A percentile compares a stretch with the other conserved stretches of the same genome.
Evolutionary conservation across 1,140 invertebrate genomes (phyloP).

Genomic region (Panagrolaimus sp.): DNA sequence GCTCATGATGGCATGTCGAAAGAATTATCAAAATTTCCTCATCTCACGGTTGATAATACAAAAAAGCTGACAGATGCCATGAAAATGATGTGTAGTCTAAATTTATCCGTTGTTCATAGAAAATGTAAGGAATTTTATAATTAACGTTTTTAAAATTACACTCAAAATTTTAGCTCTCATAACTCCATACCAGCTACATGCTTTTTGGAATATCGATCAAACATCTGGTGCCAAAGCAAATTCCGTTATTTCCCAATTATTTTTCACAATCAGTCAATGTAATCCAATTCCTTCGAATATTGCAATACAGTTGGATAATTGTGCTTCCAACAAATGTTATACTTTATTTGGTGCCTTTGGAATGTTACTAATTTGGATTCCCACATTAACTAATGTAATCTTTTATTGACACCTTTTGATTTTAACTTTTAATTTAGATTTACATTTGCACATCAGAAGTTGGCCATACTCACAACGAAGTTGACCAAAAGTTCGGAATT

Average conservation of each 20-base stretch:
- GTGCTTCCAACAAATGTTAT: neutral
- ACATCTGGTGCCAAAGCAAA: no score
- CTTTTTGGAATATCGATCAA: neutral
- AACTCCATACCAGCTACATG: no score
- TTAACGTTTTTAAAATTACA: neutral
- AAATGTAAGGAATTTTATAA: neutral
- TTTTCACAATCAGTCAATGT: no score
- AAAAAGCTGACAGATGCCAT: neutral
- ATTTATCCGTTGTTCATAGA: neutral
- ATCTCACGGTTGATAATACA: neutral
- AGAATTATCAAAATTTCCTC: neutral
- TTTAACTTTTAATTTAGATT: neutral
- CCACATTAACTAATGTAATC: neutral
- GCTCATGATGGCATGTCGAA: constrained; percentile 9
- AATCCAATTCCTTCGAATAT: neutral
- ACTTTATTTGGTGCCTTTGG: neutral
- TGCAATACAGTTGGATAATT: constrained; percentile 7
- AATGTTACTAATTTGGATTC: neutral
- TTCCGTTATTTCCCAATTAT: no score
- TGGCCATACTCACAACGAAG: neutral
- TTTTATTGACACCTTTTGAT: neutral
- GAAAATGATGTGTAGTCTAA: neutral
- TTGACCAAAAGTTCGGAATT: neutral
- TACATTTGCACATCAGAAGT: neutral
- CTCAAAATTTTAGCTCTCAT: neutral